A percentile compares a stretch with the other conserved stretches of the same genome.
Evolutionary conservation across 2,113 vertebrate genomes (phyloP).

Genomic region (Oostethus manadensis): DNA sequence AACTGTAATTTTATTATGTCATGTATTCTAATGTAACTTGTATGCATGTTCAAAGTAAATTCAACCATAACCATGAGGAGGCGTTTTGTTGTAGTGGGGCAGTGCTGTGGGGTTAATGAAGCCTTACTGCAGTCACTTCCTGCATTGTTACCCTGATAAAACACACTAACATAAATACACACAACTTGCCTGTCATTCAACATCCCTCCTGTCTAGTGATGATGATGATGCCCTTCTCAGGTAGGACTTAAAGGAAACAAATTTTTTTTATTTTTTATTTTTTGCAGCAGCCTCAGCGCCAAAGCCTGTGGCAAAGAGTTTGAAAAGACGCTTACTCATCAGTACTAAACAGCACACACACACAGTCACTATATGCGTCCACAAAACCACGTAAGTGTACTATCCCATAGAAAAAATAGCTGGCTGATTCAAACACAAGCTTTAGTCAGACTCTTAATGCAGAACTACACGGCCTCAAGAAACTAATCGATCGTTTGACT

Average conservation of each 20-base stretch:
- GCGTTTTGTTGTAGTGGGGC: constrained; percentile 22
- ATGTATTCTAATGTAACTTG: too few species aligned
- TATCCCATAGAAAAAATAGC: too few species aligned
- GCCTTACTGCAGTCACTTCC: constrained; percentile 27
- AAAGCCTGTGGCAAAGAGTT: constrained; percentile 13
- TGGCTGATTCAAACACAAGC: too few species aligned
- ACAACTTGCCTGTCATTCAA: constrained; percentile 15
- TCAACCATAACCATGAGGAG: neutral
- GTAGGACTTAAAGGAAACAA: constrained; percentile 16
- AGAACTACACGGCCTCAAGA: too few species aligned
- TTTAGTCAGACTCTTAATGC: too few species aligned
- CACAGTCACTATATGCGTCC: neutral
- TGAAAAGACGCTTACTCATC: constrained; percentile 4
- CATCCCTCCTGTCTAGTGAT: constrained; percentile 8
- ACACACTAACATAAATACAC: neutral
- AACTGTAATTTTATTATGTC: too few species aligned
- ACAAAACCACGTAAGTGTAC: neutral
- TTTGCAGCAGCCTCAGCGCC: constrained; percentile 3
- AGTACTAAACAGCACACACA: neutral
- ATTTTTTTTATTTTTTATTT: neutral
- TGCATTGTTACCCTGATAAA: constrained; percentile 31
- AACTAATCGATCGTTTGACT: too few species aligned
- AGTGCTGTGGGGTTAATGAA: constrained; percentile 38
- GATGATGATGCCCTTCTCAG: constrained; percentile 18
- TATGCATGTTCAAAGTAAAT: too few species aligned